Percentiles rank a stretch among this genome's conserved stretches.
Conservation (phyloP, 2,888 invertebrate genomes). For the Bombylius discolor region DNA sequence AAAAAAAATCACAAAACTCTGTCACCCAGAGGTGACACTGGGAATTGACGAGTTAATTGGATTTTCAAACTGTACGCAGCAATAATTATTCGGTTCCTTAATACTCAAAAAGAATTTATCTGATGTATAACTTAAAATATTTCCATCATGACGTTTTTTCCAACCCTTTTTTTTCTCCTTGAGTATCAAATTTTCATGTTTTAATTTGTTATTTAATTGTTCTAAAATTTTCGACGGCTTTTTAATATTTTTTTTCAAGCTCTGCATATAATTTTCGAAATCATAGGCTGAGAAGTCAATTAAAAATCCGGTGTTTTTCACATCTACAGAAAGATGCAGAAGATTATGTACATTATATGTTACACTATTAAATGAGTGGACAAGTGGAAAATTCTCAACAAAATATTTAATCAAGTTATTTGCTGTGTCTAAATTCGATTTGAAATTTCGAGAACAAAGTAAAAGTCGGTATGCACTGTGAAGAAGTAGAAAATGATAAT, state of each 20-base stretch:
- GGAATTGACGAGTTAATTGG: background rate
- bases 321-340: slow-evolving; percentile 7
- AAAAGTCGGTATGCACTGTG: slow-evolving; percentile 7
- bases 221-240: slow-evolving; percentile 5
- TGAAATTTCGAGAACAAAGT: slow-evolving; percentile 5
- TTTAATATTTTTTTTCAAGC: slow-evolving; percentile 3
- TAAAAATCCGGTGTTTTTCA: slow-evolving; percentile 5
- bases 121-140: background rate
- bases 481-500: slow-evolving; percentile 11
- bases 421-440: slow-evolving; percentile 3
- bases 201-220: slow-evolving; percentile 3
- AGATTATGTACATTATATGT: slow-evolving; percentile 12
- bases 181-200: background rate
- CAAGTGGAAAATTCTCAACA: slow-evolving; percentile 11
- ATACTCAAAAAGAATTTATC: background rate
- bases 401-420: slow-evolving; percentile 8
- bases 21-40: too few species aligned
- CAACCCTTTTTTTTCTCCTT: background rate
- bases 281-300: slow-evolving; percentile 7
- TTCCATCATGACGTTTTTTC: background rate
- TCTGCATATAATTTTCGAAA: slow-evolving; percentile 12
- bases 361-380: slow-evolving; percentile 11
- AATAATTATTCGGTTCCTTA: background rate
- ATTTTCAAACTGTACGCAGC: background rate
- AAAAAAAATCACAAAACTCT: too few species aligned